A percentile compares a stretch with the other conserved stretches of the same genome.
These are phyloP conservation scores for Glaucopsyche alexis DNA, from an alignment of 2,888 invertebrate species.

Conservation along the genomic window DNA sequence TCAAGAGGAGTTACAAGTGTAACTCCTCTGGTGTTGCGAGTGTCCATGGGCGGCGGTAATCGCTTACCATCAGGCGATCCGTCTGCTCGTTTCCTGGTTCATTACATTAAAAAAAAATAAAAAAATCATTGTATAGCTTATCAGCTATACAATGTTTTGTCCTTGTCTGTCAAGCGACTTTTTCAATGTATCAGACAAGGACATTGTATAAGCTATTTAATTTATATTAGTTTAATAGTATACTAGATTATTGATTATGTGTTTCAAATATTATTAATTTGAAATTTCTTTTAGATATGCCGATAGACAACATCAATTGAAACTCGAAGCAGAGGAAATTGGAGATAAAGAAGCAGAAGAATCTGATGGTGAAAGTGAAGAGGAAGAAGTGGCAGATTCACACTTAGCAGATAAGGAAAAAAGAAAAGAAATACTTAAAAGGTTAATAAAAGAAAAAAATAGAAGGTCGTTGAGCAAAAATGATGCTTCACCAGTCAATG, in stretches of 20 bases:
- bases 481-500: constrained; percentile 25
- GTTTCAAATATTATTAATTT: background rate
- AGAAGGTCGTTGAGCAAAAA: constrained; percentile 38
- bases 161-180: no score
- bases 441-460: constrained; percentile 58
- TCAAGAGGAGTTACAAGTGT: no score
- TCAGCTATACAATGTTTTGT: no score
- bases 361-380: constrained; percentile 67
- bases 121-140: no score
- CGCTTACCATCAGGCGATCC: no score
- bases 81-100: no score
- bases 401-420: constrained; percentile 57
- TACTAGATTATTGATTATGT: background rate
- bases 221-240: no score
- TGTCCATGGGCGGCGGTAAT: no score
- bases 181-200: no score
- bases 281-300: constrained; percentile 56
- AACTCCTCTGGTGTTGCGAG: no score
- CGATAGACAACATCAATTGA: constrained; percentile 65
- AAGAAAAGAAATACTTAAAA: constrained; percentile 61
- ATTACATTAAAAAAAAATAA: no score
- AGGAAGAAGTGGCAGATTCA: constrained; percentile 63
- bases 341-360: constrained; percentile 72
- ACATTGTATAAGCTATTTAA: no score
- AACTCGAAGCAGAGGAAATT: constrained; percentile 66